These are phyloP conservation scores for Zaprionus capensis DNA, from an alignment of 1,140 invertebrate genomes.

Conservation along the genomic window DNA sequence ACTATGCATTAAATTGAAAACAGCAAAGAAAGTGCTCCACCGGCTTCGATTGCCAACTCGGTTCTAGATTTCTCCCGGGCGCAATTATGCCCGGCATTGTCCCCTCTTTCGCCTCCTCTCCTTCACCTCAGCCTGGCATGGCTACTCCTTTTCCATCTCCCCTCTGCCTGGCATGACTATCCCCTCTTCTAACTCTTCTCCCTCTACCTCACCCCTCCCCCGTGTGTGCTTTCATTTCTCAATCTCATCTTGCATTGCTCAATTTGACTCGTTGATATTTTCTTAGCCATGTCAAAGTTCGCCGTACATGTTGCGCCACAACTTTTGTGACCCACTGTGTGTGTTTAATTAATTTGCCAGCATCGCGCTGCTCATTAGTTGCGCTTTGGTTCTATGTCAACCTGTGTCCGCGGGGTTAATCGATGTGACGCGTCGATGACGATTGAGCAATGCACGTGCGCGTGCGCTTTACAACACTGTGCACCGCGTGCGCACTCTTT, in stretches of 20 bases:
- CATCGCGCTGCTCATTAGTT: conserved; percentile 28
- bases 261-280: conserved; percentile 70
- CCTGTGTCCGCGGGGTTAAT: conserved; percentile 28
- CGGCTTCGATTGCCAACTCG: conserved; percentile 42
- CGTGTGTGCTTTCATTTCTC: conserved; percentile 61
- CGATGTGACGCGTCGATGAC: conserved; percentile 32
- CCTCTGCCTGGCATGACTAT: no score
- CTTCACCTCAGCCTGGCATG: no score
- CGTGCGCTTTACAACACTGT: conserved; percentile 25
- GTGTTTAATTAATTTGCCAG: conserved; percentile 57
- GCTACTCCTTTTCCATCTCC: no score
- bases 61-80: conserved; percentile 76
- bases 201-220: not conserved
- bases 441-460: conserved; percentile 31
- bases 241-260: conserved; percentile 58
- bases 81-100: conserved; percentile 52
- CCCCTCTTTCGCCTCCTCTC: no score
- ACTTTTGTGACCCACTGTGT: conserved; percentile 44
- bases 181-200: no score
- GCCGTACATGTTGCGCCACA: conserved; percentile 23
- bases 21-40: conserved; percentile 72
- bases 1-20: conserved; percentile 76
- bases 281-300: conserved; percentile 71
- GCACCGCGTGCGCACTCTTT: not conserved
- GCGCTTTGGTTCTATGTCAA: conserved; percentile 31